Evolutionary conservation across 2,888 invertebrate genomes (phyloP).

Genomic region (Rotaria magnacalcarata): DNA sequence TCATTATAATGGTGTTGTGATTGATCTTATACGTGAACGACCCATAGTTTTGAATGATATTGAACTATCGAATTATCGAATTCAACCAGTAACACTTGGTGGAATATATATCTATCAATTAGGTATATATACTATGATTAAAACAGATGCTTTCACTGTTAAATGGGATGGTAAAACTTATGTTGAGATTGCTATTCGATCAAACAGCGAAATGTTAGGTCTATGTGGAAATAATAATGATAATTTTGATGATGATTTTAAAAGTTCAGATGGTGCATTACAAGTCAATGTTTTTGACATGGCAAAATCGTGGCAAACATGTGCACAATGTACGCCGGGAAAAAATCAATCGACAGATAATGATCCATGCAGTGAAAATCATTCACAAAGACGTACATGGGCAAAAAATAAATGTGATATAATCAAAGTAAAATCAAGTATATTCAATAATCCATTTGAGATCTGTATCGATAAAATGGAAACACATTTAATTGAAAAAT

Average conservation of each 20-base stretch:
- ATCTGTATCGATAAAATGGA: constrained; percentile 48
- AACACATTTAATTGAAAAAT: constrained; percentile 47
- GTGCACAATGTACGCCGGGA: constrained; percentile 66
- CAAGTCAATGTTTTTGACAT: constrained; percentile 48
- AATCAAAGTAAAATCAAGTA: constrained; percentile 64
- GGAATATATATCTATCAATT: constrained; percentile 66
- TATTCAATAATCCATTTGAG: constrained; percentile 37
- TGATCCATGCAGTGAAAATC: constrained; percentile 63
- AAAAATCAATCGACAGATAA: constrained; percentile 7
- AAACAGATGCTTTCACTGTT: constrained; percentile 69
- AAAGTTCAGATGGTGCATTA: constrained; percentile 45
- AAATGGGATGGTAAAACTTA: constrained; percentile 77
- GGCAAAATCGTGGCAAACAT: constrained; percentile 67
- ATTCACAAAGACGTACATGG: constrained; percentile 76
- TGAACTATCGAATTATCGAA: no score
- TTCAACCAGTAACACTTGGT: not conserved
- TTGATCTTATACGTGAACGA: no score
- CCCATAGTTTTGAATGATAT: no score
- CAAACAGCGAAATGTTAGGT: constrained; percentile 39
- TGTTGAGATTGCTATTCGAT: constrained; percentile 72
- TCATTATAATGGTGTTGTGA: no score
- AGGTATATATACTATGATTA: constrained; percentile 73
- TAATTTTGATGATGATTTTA: not conserved
- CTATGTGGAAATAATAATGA: constrained; percentile 44
- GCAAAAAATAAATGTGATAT: constrained; percentile 72